Percentiles rank a stretch among this genome's conserved stretches.
phyloP scores from a whole-genome alignment of 2,888 invertebrate species.

The Rhopalosiphum nymphaeae region DNA sequence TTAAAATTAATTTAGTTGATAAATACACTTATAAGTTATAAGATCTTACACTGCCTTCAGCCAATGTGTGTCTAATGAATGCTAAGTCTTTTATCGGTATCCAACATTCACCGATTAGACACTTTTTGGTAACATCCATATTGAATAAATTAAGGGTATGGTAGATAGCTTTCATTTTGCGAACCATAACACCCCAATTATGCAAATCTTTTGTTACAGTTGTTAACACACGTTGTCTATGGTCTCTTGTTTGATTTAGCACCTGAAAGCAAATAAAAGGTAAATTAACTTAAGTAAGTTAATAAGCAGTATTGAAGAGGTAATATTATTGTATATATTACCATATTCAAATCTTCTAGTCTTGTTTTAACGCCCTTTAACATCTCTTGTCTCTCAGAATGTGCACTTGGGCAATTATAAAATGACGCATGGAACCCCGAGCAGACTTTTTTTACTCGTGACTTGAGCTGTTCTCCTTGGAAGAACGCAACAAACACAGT shows the following conservation, averaged over 20 bases:
- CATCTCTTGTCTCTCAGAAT: constrained; percentile 89
- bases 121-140: constrained; percentile 90
- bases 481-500: constrained; percentile 90
- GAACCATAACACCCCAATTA: constrained; percentile 88
- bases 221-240: constrained; percentile 85
- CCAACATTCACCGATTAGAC: constrained; percentile 92
- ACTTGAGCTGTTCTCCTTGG: constrained; percentile 93
- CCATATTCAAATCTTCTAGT: constrained; percentile 88
- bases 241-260: constrained; percentile 88
- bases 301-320: not conserved
- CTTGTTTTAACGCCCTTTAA: constrained; percentile 89
- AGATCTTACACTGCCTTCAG: constrained; percentile 82
- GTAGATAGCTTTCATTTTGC: constrained; percentile 94
- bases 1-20: constrained; percentile 22
- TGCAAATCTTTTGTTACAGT: constrained; percentile 89
- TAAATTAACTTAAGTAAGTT: not conserved
- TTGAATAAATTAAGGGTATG: constrained; percentile 93
- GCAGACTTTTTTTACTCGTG: constrained; percentile 92
- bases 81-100: constrained; percentile 81
- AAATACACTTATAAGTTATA: constrained; percentile 21
- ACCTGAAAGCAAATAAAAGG: constrained; percentile 73
- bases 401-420: constrained; percentile 92
- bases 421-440: constrained; percentile 92
- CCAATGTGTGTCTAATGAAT: constrained; percentile 82
- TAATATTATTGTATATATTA: constrained; percentile 68